These are phyloP conservation scores for Ametastegia equiseti DNA, from an alignment of 2,888 invertebrate species.

Conservation along the genomic window DNA sequence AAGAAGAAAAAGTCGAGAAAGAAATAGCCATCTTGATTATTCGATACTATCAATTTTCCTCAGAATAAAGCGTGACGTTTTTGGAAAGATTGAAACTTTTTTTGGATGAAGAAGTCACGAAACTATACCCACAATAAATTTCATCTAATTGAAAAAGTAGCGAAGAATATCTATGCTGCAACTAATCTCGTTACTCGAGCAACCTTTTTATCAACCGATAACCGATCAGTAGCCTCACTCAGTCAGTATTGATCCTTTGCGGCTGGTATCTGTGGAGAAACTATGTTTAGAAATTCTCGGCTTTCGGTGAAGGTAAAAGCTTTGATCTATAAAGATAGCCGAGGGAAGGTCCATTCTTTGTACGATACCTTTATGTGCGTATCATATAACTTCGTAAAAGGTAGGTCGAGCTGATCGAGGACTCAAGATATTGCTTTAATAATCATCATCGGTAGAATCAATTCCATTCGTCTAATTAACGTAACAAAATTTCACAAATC, in stretches of 20 bases:
- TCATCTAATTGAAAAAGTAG: no score
- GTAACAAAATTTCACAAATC: not conserved
- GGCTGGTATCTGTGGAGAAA: slow-evolving; percentile 8
- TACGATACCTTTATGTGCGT: no score
- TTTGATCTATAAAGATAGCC: not conserved
- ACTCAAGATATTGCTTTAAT: no score
- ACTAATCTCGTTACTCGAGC: not conserved
- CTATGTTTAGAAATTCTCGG: slow-evolving; percentile 36
- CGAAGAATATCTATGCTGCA: not conserved
- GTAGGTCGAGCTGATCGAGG: no score
- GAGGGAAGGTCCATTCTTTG: no score
- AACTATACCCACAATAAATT: no score
- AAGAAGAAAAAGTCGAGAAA: slow-evolving; percentile 64
- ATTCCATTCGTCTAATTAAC: not conserved
- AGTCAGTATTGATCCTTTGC: slow-evolving; percentile 26
- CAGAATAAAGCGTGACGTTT: not conserved
- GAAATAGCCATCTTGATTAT: no score
- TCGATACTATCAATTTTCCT: no score
- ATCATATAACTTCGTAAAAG: no score
- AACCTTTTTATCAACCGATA: slow-evolving; percentile 14
- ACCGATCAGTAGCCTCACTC: not conserved
- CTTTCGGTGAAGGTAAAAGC: not conserved
- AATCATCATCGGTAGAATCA: not conserved
- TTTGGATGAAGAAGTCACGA: not conserved
- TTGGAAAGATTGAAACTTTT: not conserved